phyloP scores from a whole-genome alignment of 2,888 invertebrate species.

The Minunthozetes semirufus region DNA sequence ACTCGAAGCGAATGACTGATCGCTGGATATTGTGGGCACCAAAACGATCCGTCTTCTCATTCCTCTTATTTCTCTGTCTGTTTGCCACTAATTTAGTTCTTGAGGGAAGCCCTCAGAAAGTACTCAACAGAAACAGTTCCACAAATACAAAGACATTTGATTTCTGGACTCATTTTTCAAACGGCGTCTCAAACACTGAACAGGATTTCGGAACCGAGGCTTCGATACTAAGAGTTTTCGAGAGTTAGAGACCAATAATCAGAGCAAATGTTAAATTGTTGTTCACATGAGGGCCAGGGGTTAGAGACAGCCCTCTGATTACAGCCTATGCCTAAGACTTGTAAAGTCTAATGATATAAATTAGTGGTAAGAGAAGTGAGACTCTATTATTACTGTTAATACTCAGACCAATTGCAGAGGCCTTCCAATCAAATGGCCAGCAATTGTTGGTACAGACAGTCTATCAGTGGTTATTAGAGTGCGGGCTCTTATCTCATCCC shows the following conservation, averaged over 20 bases:
- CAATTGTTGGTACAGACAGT: neutral
- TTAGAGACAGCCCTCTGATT: neutral
- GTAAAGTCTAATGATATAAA: neutral
- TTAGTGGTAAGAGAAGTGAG: conserved; percentile 20
- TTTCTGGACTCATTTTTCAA: conserved; percentile 10
- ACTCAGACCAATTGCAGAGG: neutral
- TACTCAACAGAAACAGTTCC: neutral
- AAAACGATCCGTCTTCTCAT: conserved; percentile 12
- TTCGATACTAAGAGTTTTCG: neutral
- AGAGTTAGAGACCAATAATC: neutral
- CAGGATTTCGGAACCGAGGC: neutral
- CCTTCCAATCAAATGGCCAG: neutral
- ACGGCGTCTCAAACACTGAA: neutral
- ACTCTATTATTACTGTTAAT: neutral
- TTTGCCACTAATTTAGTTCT: neutral
- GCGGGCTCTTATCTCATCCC: neutral
- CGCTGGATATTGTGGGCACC: neutral
- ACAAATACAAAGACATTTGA: no score
- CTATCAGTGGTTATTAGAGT: conserved; percentile 10
- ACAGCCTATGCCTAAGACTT: neutral
- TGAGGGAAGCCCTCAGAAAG: neutral
- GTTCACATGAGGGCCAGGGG: conserved; percentile 6
- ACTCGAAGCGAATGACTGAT: no score
- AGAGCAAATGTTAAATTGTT: conserved; percentile 12
- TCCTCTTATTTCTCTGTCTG: neutral